Conservation (phyloP, 2,888 invertebrate genomes). For the Desoria tigrina region DNA sequence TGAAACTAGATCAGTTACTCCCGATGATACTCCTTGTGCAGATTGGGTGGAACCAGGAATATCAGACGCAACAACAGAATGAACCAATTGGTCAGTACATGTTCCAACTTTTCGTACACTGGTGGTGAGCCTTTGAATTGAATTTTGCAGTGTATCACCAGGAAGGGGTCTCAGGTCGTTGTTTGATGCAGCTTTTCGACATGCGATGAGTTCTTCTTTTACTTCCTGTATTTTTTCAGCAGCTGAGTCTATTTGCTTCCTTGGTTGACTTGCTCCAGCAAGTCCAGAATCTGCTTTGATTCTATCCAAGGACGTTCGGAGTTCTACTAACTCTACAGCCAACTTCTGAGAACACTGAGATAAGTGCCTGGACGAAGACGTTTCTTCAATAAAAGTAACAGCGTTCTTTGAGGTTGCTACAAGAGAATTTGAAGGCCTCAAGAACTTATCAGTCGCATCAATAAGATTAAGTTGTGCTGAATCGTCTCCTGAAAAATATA, state of each 20-base stretch:
- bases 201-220: slow-evolving; percentile 78
- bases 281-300: slow-evolving; percentile 75
- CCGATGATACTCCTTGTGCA: slow-evolving; percentile 51
- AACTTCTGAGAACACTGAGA: slow-evolving; percentile 66
- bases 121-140: slow-evolving; percentile 60
- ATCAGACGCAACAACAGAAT: slow-evolving; percentile 71
- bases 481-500: too few relatives aligned
- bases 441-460: slow-evolving; percentile 51
- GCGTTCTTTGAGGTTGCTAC: slow-evolving; percentile 51
- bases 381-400: slow-evolving; percentile 49
- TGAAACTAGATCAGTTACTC: slow-evolving; percentile 68
- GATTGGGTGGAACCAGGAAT: slow-evolving; percentile 41
- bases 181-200: slow-evolving; percentile 72
- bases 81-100: slow-evolving; percentile 79
- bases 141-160: slow-evolving; percentile 69
- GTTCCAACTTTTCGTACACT: slow-evolving; percentile 76
- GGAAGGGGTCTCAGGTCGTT: slow-evolving; percentile 78
- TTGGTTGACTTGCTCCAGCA: slow-evolving; percentile 55
- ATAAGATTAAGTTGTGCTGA: slow-evolving; percentile 45
- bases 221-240: slow-evolving; percentile 77
- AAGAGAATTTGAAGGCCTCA: slow-evolving; percentile 50
- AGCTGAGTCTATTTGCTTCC: slow-evolving; percentile 78
- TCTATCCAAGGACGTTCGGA: slow-evolving; percentile 62
- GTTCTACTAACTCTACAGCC: slow-evolving; percentile 67
- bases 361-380: slow-evolving; percentile 58